Evolutionary conservation across 2,797 vertebrate species (phyloP), one percentile per base, ranked within the genome.

Genomic region (Lacerta agilis): DNA sequence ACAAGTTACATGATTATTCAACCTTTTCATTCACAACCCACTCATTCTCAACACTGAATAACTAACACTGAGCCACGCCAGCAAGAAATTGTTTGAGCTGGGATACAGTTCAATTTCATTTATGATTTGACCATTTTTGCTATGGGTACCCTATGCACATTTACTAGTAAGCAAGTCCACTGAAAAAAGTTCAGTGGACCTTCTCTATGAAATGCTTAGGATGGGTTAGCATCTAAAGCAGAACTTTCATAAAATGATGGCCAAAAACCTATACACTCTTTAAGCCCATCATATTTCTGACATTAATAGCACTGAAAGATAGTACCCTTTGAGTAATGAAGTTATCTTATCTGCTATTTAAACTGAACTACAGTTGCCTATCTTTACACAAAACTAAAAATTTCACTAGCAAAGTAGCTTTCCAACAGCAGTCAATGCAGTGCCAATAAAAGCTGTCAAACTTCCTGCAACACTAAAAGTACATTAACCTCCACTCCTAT

Each of bases 1-100:
- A 92, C 79, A 85, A 72, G 55, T 18, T 9, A 45, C 36, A 45
- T 64, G 3, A 20, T 23, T 90, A 36, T 73, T 82, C 72, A 82
- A 9, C 20, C 13, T 67, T 61, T 79, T 7, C 9, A 41, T 64
- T 88, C 41, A 36, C 23, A 67, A 76, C 71, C 1, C 15, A n/a
- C 23, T 85, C 18, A 81, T 58, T 82, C 29, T 71, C 36, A 77
- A 7, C 78, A 64, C 18, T 13, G 23, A 82, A 13, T 8, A n/a
- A 71, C 29, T 36, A 5, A 49, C 23, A 58, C 13, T 20, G n/a
- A 83, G 77, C 38, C 64, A 64, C 20, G 13, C 11, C 66, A 58
- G 8, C 18, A 81, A 20, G 23, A 36, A 80, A 45, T 8, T 2
- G 86, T 88, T 33, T 84, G 45, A 92, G 25, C 4, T 25, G 27